Evolutionary conservation across 2,797 vertebrate species (phyloP), one percentile per base, ranked within the genome.

Genomic region (Echeneis naucrates): DNA sequence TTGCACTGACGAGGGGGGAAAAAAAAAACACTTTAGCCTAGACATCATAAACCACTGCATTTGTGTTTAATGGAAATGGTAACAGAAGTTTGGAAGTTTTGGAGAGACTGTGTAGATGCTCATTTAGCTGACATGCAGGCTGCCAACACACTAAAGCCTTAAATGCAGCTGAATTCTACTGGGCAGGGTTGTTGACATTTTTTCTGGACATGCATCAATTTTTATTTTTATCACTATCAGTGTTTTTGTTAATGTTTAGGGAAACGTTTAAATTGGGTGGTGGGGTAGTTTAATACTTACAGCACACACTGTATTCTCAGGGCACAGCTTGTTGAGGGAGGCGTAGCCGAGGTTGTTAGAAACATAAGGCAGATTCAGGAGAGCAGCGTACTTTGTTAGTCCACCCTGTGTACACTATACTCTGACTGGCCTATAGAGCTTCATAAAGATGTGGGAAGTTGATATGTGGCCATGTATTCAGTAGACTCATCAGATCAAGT

Each of bases 291-390:
- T 50, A 73, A 81, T 75, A 81, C 85, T 91, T 83, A 56, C 74
- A 53, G 77, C 87, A 88, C 88, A 91, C 91, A 93, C 93, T 92
- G 92, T 94, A 89, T 89, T 88, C 86, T 85, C 91, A 57, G 88
- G 85, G 89, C 92, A 91, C 90, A 68, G 88, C 82, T 83, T 88
- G 78, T 26, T 27, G 75, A 79, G 52, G 62, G 66, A 51, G 37
- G n/a, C 35, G 42, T 35, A 45, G 42, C 30, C 76, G 65, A 62
- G 57, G 67, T 65, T 65, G 74, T 72, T 33, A 32, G 32, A 70
- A 67, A 78, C 76, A 74, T 82, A 80, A 87, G 72, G 75, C 70
- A 51, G 64, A 76, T 76, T 70, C 27, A 37, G 54, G 62, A 57
- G 24, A 35, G 30, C 14, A 58, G n/a, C 12, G 4, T 63, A 56